phyloP scores from a whole-genome alignment of 1,140 invertebrate species.

The Propsilocerus akamusi region DNA sequence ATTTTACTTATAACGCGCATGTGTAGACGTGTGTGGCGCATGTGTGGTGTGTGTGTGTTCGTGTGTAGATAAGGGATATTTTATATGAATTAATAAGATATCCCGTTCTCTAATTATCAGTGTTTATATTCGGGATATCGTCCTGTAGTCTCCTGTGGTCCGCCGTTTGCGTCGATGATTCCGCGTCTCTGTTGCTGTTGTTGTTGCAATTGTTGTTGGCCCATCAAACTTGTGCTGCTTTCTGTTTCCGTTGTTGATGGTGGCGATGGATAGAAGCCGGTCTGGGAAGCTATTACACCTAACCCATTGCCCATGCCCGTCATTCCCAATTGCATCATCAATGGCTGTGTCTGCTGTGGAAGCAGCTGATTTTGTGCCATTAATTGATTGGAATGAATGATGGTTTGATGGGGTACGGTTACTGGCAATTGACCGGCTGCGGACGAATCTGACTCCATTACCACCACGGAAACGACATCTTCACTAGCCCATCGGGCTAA shows the following conservation, averaged over 20 bases:
- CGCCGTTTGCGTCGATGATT: constrained; percentile 14
- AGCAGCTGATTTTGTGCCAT: constrained; percentile 17
- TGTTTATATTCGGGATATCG: constrained; percentile 31
- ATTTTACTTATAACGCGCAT: too few relatives aligned
- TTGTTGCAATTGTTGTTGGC: constrained; percentile 11
- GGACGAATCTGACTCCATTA: constrained; percentile 18
- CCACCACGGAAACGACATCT: constrained; percentile 49
- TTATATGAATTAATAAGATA: background rate
- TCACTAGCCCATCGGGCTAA: constrained; percentile 82
- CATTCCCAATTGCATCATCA: background rate
- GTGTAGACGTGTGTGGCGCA: too few relatives aligned
- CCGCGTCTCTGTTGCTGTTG: constrained; percentile 13
- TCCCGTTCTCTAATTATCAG: constrained; percentile 27
- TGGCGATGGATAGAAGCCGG: constrained; percentile 23
- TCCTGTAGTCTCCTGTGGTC: constrained; percentile 24
- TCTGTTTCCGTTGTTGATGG: constrained; percentile 24
- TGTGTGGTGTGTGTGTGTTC: too few relatives aligned
- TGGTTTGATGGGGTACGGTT: constrained; percentile 20
- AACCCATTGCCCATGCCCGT: constrained; percentile 18
- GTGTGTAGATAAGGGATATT: too few relatives aligned
- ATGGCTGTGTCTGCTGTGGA: constrained; percentile 13
- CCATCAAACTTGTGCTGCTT: constrained; percentile 26
- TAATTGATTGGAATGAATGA: constrained; percentile 18
- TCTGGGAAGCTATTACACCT: constrained; percentile 10
- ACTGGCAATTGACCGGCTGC: constrained; percentile 22